phyloP scores from a whole-genome alignment of 2,113 vertebrate genomes.

The Sceloporus undulatus region DNA sequence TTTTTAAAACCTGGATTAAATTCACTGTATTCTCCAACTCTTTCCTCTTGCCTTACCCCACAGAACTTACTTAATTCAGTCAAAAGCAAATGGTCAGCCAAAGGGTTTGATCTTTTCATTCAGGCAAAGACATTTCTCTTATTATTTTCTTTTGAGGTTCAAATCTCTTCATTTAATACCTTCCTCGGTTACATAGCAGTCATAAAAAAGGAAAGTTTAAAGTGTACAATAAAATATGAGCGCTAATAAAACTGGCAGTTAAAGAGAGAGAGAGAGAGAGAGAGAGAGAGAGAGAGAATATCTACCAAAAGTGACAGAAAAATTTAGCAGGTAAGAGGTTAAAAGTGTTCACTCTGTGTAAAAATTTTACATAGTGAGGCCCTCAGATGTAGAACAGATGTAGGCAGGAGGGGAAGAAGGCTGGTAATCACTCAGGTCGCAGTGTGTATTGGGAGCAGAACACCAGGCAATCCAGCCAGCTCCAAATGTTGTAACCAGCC shows the following conservation, averaged over 20 bases:
- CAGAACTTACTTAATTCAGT: slow-evolving; percentile 46
- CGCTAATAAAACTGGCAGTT: slow-evolving; percentile 78
- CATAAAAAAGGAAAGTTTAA: slow-evolving; percentile 76
- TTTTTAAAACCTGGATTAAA: slow-evolving; percentile 27
- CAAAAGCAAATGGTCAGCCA: slow-evolving; percentile 51
- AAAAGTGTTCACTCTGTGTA: slow-evolving; percentile 83
- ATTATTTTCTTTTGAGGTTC: slow-evolving; percentile 73
- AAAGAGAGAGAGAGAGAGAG: slow-evolving; percentile 74
- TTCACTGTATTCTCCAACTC: not conserved
- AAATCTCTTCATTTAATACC: slow-evolving; percentile 77
- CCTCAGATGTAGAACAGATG: slow-evolving; percentile 87
- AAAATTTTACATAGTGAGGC: slow-evolving; percentile 83
- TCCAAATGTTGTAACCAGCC: slow-evolving; percentile 77
- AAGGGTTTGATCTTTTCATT: slow-evolving; percentile 60
- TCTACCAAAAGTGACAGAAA: slow-evolving; percentile 73
- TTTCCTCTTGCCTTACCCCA: not conserved
- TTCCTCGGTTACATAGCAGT: slow-evolving; percentile 72
- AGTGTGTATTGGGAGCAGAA: slow-evolving; percentile 76
- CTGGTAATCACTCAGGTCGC: slow-evolving; percentile 78
- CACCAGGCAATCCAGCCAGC: slow-evolving; percentile 77
- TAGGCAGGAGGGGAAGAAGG: slow-evolving; percentile 81
- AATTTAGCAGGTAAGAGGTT: slow-evolving; percentile 86
- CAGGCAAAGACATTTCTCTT: slow-evolving; percentile 63
- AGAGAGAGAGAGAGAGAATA: slow-evolving; percentile 66
- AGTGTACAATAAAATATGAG: slow-evolving; percentile 80